phyloP scores from a whole-genome alignment of 2,113 vertebrate genomes.

The Ellobius talpinus region DNA sequence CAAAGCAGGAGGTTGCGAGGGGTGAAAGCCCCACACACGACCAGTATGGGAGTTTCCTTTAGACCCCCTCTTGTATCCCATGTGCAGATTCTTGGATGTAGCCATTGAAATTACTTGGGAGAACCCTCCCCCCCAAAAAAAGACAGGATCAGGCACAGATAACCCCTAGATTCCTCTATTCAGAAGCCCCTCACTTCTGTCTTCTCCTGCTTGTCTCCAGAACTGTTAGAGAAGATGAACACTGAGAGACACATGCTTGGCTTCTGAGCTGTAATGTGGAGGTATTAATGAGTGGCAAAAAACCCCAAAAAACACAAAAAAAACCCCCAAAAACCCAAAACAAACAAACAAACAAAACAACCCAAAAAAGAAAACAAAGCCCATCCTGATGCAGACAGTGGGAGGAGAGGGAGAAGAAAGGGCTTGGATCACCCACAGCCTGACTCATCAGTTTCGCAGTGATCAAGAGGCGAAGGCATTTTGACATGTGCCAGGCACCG shows the following conservation, averaged over 20 bases:
- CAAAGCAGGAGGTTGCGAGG: not conserved
- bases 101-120: not conserved
- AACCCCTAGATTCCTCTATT: constrained; percentile 35
- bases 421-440: constrained; percentile 16
- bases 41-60: not conserved
- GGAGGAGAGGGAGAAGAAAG: not conserved
- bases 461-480: constrained; percentile 37
- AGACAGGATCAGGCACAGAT: not conserved
- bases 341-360: not conserved
- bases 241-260: constrained; percentile 69
- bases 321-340: no score
- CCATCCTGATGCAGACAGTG: not conserved
- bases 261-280: constrained; percentile 16
- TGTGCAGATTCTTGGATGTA: not conserved
- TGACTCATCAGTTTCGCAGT: constrained; percentile 53
- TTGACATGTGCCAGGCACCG: not conserved
- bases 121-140: not conserved
- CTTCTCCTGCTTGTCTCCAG: constrained; percentile 61
- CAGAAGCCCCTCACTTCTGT: not conserved
- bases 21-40: not conserved
- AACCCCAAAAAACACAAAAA: no score
- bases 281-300: constrained; percentile 32
- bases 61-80: not conserved
- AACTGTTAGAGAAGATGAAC: constrained; percentile 53
- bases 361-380: constrained; percentile 16